Conservation (phyloP, 2,113 vertebrate species). For the Vombatus ursinus region DNA sequence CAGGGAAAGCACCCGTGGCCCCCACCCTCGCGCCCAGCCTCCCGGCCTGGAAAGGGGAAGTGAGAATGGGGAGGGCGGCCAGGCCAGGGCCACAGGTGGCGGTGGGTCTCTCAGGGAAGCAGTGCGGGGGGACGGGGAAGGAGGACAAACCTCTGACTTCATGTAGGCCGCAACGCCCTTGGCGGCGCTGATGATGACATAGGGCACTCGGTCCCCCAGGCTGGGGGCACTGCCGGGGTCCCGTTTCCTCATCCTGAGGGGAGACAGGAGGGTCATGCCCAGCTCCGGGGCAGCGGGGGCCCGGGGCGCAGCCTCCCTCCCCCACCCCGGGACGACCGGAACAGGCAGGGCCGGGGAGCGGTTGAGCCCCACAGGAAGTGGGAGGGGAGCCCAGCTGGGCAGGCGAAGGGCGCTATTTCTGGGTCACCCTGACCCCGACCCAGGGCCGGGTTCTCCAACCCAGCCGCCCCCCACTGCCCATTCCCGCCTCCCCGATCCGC, state of each 20-base stretch:
- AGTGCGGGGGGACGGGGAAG: too few relatives aligned
- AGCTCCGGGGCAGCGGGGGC: fast-evolving
- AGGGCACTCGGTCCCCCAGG: conserved; percentile 93
- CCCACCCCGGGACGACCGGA: not conserved
- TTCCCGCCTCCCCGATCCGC: too few relatives aligned
- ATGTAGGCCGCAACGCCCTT: conserved; percentile 95
- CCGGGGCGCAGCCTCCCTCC: not conserved
- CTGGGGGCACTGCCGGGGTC: conserved; percentile 94
- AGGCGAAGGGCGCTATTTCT: conserved; percentile 10
- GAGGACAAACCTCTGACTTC: conserved; percentile 92
- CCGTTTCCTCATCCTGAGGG: conserved; percentile 91
- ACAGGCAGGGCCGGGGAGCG: not conserved
- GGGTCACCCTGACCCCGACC: not conserved
- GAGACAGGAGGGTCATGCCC: conserved; percentile 1
- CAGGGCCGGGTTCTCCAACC: not conserved
- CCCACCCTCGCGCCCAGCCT: not conserved
- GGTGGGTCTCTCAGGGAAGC: too few relatives aligned
- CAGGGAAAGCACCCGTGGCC: too few relatives aligned
- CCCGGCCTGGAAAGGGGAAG: conserved; percentile 70
- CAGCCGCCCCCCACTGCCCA: too few relatives aligned
- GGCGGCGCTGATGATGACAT: conserved; percentile 92
- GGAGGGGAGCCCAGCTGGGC: not conserved
- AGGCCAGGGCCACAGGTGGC: not conserved
- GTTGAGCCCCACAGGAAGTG: not conserved
- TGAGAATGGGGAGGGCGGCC: conserved; percentile 51